Evolutionary conservation across 2,888 invertebrate genomes (phyloP), one percentile per base, ranked within the genome.

Genomic region (Dynastes hyllus): DNA sequence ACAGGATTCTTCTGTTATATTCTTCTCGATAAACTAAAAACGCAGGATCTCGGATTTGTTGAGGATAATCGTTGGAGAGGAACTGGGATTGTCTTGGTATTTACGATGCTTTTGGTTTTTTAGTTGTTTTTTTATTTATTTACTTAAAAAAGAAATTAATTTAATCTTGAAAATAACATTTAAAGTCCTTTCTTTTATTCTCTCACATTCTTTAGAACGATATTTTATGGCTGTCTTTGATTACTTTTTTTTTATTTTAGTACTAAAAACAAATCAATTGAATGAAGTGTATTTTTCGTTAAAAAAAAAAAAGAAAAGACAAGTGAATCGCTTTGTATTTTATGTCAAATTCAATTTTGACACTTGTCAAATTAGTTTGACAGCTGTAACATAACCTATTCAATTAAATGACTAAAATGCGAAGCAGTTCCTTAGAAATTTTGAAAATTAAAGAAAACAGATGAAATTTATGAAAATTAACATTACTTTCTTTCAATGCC

Each of bases 401-500:
- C 37, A 45, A 45, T 2, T 45, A 45, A 11, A 11, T 11, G 45
- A 45, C 11, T 11, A 11, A 45, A 45, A 55, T 55, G 55, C 55
- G 6, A 55, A 55, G 22, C 13, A n/a, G 13, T 55, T 55, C 55
- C 2, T 55, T 45, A 45, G 9, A 11, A 45, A 45, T 16, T 66
- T 66, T 66, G 13, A 66, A 45, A 67, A 45, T 29, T 65, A 45
- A 45, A 45, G 45, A 67, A 45, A 11, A 9, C 37, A 67, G 16
- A 37, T 32, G 6, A 1, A 45, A n/a, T 51, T 69, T 27, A 6
- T 51, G 50, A 40, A n/a, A 75, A 61, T 75, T 75, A 75, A 75
- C 40, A 75, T 61, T 22, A 40, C 13, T 75, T 75, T 75, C 61
- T 61, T 75, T 75, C 73, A 75, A 75, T 75, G 63, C 73, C 69